Evolutionary conservation across 2,888 invertebrate genomes (phyloP).

Genomic region (Dolichopus griseipennis): DNA sequence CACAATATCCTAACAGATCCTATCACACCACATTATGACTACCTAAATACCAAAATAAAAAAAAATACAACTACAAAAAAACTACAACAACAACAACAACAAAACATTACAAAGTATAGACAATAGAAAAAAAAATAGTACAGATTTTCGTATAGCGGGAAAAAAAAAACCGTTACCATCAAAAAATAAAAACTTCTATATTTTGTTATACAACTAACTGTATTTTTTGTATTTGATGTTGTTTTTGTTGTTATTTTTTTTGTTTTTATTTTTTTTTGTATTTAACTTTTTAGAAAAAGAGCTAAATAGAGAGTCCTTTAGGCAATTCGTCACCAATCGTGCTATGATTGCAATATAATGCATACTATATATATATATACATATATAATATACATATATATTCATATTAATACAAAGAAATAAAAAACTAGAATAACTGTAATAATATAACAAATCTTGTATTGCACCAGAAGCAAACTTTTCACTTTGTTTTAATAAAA

Average conservation of each 20-base stretch:
- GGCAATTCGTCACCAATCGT: conserved; percentile 1
- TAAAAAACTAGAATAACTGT: background rate
- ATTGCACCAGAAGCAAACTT: conserved; percentile 3
- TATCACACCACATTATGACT: background rate
- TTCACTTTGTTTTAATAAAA: background rate
- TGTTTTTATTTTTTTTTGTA: background rate
- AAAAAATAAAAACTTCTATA: background rate
- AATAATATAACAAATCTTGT: background rate
- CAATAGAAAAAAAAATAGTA: too few relatives aligned
- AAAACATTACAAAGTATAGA: too few relatives aligned
- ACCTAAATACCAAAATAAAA: background rate
- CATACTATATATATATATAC: background rate
- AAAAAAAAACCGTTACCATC: too few relatives aligned
- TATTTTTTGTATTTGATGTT: too few relatives aligned
- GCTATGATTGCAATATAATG: background rate
- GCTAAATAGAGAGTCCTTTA: background rate
- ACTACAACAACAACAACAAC: too few relatives aligned
- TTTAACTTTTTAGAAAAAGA: background rate
- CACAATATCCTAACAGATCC: background rate
- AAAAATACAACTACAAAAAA: too few relatives aligned
- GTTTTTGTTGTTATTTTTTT: too few relatives aligned
- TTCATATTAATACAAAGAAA: background rate
- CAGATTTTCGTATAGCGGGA: too few relatives aligned
- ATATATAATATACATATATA: background rate
- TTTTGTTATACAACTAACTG: background rate